Evolutionary conservation across 2,797 vertebrate genomes (phyloP).

Genomic region (Potorous gilbertii): DNA sequence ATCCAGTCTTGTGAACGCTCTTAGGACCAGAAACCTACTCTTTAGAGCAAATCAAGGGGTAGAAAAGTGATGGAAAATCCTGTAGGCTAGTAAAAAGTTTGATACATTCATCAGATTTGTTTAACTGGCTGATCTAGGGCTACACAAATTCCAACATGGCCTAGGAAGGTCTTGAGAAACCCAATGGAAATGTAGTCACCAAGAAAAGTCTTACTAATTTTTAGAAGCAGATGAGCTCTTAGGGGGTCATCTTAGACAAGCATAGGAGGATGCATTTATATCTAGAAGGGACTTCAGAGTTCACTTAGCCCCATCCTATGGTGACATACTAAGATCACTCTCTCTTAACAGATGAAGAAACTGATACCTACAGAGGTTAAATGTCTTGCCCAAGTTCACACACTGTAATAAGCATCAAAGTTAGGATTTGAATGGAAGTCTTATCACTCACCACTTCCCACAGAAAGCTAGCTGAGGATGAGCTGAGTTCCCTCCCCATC

Average conservation of each 20-base stretch:
- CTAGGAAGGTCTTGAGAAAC: constrained; percentile 43
- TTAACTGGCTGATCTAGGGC: constrained; percentile 1
- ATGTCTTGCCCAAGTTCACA: not conserved
- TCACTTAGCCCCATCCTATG: not conserved
- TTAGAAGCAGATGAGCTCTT: constrained; percentile 34
- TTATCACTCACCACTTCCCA: not conserved
- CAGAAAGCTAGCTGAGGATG: not conserved
- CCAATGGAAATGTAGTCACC: constrained; percentile 34
- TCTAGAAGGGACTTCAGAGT: not conserved
- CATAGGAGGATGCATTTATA: not conserved
- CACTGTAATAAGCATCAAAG: not conserved
- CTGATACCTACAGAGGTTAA: not conserved
- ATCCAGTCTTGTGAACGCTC: constrained; percentile 13
- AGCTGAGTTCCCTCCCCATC: not conserved
- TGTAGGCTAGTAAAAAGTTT: not conserved
- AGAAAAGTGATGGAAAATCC: not conserved
- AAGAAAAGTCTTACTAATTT: not conserved
- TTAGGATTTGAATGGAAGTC: not conserved
- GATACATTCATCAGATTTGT: constrained; percentile 45
- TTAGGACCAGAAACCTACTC: constrained; percentile 19
- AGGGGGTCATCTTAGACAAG: not conserved
- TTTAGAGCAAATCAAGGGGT: constrained; percentile 10
- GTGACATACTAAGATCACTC: not conserved
- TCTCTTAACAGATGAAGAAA: not conserved
- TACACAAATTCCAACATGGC: constrained; percentile 4